Percentiles rank a stretch among this genome's conserved stretches.
Conservation (phyloP, 2,797 vertebrate species). For the Lepidocolaptes lacrymiger region DNA sequence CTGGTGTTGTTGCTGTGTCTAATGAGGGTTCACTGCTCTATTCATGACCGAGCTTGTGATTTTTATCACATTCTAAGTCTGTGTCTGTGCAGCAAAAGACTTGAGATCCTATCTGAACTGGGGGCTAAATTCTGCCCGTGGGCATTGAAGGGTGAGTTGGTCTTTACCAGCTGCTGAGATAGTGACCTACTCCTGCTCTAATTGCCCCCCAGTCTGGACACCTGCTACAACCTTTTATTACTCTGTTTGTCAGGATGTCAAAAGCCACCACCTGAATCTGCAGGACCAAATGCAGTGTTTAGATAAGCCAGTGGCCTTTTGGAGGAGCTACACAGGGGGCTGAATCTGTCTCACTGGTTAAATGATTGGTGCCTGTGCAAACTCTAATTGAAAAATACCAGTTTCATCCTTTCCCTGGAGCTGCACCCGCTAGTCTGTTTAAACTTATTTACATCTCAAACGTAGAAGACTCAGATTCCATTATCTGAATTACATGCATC, state of each 20-base stretch:
- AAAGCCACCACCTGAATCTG: neutral
- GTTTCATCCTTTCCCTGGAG: neutral
- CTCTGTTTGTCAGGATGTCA: neutral
- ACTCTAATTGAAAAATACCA: neutral
- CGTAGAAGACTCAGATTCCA: neutral
- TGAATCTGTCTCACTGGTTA: neutral
- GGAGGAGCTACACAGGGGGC: neutral
- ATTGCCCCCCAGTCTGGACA: neutral
- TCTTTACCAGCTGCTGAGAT: neutral
- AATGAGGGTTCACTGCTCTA: neutral
- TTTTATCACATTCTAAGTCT: conserved; percentile 8
- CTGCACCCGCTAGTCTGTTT: neutral
- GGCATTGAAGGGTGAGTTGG: neutral
- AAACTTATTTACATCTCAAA: conserved; percentile 27
- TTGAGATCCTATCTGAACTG: neutral
- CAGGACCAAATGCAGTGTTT: neutral
- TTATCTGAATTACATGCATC: conserved; percentile 41
- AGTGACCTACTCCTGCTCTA: neutral
- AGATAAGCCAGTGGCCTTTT: neutral
- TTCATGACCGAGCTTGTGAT: neutral
- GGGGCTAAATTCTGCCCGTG: neutral
- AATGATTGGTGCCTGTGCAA: neutral
- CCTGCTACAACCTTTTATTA: neutral
- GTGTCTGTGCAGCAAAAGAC: neutral
- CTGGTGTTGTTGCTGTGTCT: conserved; percentile 32